Percentiles rank a stretch among this genome's conserved stretches.
These are phyloP conservation scores for Coregonus sp. DNA, from an alignment of 2,797 vertebrate genomes.

Conservation along the genomic window DNA sequence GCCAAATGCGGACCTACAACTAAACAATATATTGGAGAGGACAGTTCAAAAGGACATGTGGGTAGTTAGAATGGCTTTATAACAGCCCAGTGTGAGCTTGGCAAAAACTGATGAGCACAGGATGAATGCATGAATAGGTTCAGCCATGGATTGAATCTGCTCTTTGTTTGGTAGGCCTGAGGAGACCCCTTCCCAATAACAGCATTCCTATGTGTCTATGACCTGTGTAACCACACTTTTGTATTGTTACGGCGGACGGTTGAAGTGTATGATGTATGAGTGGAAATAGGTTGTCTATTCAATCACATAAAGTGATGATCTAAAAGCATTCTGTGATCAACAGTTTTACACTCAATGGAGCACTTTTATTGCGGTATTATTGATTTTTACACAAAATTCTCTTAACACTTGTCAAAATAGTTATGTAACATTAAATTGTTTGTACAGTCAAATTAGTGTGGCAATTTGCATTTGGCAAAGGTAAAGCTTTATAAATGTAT, in stretches of 20 bases:
- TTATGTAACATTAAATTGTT: conserved; percentile 48
- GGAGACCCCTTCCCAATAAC: conserved; percentile 73
- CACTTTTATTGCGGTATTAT: conserved; percentile 47
- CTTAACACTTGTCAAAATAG: conserved; percentile 34
- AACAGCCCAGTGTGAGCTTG: conserved; percentile 61
- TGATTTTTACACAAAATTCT: conserved; percentile 51
- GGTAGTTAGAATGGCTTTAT: conserved; percentile 76
- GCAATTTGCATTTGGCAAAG: conserved; percentile 53
- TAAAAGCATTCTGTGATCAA: conserved; percentile 29
- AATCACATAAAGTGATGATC: conserved; percentile 31
- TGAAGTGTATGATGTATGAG: conserved; percentile 29
- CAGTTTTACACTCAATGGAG: conserved; percentile 39
- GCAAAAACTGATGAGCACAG: conserved; percentile 73
- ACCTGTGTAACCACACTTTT: conserved; percentile 71
- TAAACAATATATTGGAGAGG: conserved; percentile 27
- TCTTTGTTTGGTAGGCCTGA: conserved; percentile 76
- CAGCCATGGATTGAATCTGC: conserved; percentile 76
- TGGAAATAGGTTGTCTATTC: conserved; percentile 44
- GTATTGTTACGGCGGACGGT: conserved; percentile 63
- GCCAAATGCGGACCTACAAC: conserved; percentile 33
- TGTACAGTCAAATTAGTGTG: conserved; percentile 58
- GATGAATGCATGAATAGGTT: conserved; percentile 75
- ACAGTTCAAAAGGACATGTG: conserved; percentile 62
- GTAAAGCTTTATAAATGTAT: conserved; percentile 64
- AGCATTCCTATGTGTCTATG: conserved; percentile 76